Conservation (phyloP, 1,140 invertebrate genomes). For the Drosophila elegans region DNA sequence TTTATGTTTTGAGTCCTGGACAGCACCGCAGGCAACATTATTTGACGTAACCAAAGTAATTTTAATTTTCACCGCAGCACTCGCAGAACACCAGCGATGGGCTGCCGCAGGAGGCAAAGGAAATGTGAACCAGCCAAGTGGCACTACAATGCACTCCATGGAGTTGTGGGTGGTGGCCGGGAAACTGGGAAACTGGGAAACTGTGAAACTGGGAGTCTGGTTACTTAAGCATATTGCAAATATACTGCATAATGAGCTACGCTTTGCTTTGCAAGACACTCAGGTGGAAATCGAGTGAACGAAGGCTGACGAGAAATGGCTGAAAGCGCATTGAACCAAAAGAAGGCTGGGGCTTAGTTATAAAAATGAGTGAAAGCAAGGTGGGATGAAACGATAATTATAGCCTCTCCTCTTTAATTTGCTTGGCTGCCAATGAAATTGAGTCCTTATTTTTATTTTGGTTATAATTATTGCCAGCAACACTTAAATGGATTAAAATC, state of each 20-base stretch:
- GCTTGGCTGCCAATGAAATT: too few relatives aligned
- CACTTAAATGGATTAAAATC: too few relatives aligned
- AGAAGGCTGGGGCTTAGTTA: conserved; percentile 17
- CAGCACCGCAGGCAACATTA: conserved; percentile 75
- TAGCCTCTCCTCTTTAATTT: background rate
- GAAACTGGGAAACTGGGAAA: background rate
- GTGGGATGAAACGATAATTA: background rate
- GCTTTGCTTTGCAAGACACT: conserved; percentile 69
- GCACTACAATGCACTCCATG: conserved; percentile 73
- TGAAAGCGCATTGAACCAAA: conserved; percentile 45
- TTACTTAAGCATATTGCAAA: conserved; percentile 81
- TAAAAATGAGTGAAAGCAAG: conserved; percentile 3
- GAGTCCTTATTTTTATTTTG: too few relatives aligned
- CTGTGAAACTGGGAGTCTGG: conserved; percentile 26
- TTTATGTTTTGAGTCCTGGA: conserved; percentile 47
- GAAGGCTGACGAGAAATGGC: conserved; percentile 30
- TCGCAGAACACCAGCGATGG: conserved; percentile 34
- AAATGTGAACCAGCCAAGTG: conserved; percentile 50
- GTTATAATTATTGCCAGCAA: too few relatives aligned
- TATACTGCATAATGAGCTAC: conserved; percentile 81
- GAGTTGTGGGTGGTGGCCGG: background rate
- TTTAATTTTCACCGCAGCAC: conserved; percentile 77
- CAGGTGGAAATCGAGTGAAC: conserved; percentile 69
- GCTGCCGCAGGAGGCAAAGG: conserved; percentile 1
- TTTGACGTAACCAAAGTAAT: conserved; percentile 82